A percentile compares a stretch with the other conserved stretches of the same genome.
Evolutionary conservation across 2,888 invertebrate genomes (phyloP).

Genomic region (Aelia acuminata): DNA sequence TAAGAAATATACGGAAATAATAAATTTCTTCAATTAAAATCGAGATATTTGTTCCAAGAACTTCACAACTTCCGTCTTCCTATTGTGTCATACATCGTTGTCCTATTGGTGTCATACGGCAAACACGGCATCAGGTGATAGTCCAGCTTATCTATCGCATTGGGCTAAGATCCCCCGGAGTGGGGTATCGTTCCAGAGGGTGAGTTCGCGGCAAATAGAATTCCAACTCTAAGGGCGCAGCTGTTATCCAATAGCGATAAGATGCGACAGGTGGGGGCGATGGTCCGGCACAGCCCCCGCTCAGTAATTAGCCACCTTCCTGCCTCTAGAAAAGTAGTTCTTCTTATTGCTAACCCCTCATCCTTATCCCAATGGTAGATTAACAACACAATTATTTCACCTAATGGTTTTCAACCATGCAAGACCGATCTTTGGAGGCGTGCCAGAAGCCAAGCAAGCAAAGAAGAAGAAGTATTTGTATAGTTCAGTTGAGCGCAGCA

Average conservation of each 20-base stretch:
- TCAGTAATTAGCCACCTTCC: conserved; percentile 37
- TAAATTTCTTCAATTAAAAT: too few relatives aligned
- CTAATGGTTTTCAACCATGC: neutral
- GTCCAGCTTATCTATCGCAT: neutral
- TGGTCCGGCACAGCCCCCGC: conserved; percentile 19
- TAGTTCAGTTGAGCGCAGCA: too few relatives aligned
- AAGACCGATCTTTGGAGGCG: neutral
- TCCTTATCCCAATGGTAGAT: neutral
- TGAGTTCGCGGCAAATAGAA: conserved; percentile 40
- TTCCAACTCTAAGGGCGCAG: neutral
- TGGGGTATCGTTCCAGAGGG: conserved; percentile 11
- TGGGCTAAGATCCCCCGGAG: neutral
- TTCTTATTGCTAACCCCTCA: too few relatives aligned
- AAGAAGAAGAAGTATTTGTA: too few relatives aligned
- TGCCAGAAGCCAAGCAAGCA: too few relatives aligned
- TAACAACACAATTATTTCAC: neutral
- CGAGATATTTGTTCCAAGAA: too few relatives aligned
- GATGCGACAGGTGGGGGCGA: conserved; percentile 44
- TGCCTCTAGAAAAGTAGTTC: neutral
- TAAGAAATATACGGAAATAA: too few relatives aligned
- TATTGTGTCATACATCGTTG: too few relatives aligned
- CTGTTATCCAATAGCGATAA: conserved; percentile 44
- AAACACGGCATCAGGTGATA: neutral
- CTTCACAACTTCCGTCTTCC: too few relatives aligned
- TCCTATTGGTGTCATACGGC: neutral